phyloP scores from a whole-genome alignment of 2,797 vertebrate genomes.

The Tenualosa thibaudeaui region DNA sequence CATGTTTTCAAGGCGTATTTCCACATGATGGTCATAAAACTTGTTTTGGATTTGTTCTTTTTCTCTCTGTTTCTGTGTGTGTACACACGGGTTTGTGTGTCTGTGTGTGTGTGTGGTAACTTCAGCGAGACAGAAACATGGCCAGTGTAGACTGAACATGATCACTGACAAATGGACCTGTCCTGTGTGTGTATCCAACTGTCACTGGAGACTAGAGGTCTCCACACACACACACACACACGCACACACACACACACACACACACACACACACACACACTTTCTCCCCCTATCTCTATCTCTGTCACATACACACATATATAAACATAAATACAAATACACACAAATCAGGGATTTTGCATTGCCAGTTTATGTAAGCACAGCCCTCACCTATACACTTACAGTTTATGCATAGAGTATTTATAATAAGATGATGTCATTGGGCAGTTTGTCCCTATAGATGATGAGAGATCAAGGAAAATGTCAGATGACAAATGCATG shows the following conservation, averaged over 20 bases:
- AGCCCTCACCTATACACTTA: not conserved
- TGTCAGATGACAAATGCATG: not conserved
- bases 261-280: not conserved
- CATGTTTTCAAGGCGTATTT: slow-evolving; percentile 24
- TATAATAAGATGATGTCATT: not conserved
- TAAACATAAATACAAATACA: too few relatives aligned
- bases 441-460: not conserved
- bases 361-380: not conserved
- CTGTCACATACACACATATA: too few relatives aligned
- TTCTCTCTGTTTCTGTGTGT: not conserved
- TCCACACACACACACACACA: not conserved
- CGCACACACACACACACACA: not conserved
- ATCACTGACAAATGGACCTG: not conserved
- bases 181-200: not conserved
- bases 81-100: not conserved
- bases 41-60: too few relatives aligned
- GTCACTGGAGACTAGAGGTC: not conserved
- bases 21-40: too few relatives aligned
- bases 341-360: too few relatives aligned
- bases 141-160: not conserved
- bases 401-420: not conserved
- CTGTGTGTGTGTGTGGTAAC: not conserved
- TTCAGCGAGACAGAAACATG: not conserved
- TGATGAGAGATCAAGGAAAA: not conserved
- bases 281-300: too few relatives aligned